A percentile compares a stretch with the other conserved stretches of the same genome.
Evolutionary conservation across 2,888 invertebrate species (phyloP).

Genomic region (Dione vanillae): DNA sequence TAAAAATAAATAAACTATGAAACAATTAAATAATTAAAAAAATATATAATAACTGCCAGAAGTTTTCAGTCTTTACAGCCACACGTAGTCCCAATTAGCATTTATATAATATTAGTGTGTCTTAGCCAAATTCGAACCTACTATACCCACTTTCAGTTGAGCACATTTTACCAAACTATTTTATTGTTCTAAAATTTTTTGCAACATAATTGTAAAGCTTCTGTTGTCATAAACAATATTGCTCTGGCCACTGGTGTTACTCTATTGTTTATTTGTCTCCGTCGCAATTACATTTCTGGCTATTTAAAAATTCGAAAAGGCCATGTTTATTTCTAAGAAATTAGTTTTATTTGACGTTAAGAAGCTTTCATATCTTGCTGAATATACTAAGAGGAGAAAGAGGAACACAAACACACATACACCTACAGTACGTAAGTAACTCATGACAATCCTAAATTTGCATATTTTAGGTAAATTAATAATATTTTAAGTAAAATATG

Average conservation of each 20-base stretch:
- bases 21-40: no score
- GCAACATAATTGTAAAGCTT: slow-evolving; percentile 53
- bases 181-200: slow-evolving; percentile 34
- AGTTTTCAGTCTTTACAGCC: no score
- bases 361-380: not conserved
- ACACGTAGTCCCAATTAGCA: no score
- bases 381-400: not conserved
- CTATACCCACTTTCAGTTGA: not conserved
- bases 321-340: slow-evolving; percentile 16
- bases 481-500: no score
- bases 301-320: slow-evolving; percentile 18
- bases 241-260: slow-evolving; percentile 79
- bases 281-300: slow-evolving; percentile 56
- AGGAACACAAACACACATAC: no score
- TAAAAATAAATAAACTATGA: no score
- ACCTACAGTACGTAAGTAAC: no score
- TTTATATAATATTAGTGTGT: no score
- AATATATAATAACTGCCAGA: no score
- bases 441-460: no score
- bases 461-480: no score
- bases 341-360: not conserved
- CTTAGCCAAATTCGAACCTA: not conserved
- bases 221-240: slow-evolving; percentile 75
- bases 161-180: not conserved
- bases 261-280: slow-evolving; percentile 63